Base-by-base conservation (phyloP, 1,140 invertebrate species). In the Helicoverpa armigera region DNA sequence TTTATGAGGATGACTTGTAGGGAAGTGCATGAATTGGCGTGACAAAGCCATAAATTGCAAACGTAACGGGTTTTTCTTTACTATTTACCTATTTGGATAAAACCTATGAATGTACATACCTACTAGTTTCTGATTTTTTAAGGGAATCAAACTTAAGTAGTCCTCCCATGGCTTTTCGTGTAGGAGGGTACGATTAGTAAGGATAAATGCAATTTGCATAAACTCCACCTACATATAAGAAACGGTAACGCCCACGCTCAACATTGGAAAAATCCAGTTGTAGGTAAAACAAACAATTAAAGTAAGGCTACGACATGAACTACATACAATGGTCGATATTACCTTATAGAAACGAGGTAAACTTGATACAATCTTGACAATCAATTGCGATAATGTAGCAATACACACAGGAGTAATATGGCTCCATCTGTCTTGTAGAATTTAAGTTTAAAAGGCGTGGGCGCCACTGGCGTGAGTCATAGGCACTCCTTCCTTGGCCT, bases 391-490 rank as follows among this genome's bases (percentile, higher is more conserved):
- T 60, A 43, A 60, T 75, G 72, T 53, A 53, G 74, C 43, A 35
- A 77, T 65, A 53, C 60, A 53, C 60, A 65, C 43, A 65, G 18
- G 31, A 51, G 74, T 48, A 29, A 65, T 50, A 53, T 87, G 86
- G 88, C 88, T 90, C 89, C 89, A 87, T 88, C 87, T 88, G 82
- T 82, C 82, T 86, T 85, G 79, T 86, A 86, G 86, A 89, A 90
- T 90, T 82, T 78, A 80, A 84, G 75, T 83, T 83, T 80, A 80
- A 84, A 84, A 85, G 83, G 87, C 87, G 89, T 92, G 90, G 92
- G 92, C 91, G 91, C 90, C 88, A 82, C 76, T 16, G 61, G 69
- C 80, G 60, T 92, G 90, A 92, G 81, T 91, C 91, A 91, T 76
- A 87, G 85, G 83, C 90, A 90, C 91, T 90, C 90, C 74, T 77